Conservation (phyloP, 2,113 vertebrate genomes). For the Ceratotherium simum region DNA sequence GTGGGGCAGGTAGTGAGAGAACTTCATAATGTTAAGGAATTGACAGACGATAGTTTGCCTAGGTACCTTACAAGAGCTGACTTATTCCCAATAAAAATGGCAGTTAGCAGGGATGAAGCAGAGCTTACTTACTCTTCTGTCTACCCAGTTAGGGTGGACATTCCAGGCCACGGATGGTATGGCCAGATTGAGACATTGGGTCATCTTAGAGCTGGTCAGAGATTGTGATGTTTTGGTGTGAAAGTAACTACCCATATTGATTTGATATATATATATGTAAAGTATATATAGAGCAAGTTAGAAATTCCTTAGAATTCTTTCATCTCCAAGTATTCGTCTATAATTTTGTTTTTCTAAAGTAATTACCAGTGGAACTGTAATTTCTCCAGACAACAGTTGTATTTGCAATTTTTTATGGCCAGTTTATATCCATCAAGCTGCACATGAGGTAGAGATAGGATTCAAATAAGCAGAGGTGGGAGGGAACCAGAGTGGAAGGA, state of each 20-base stretch:
- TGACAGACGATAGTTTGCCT: too few species aligned
- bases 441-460: rapidly evolving
- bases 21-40: too few species aligned
- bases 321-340: not conserved
- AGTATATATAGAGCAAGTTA: rapidly evolving
- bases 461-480: not conserved
- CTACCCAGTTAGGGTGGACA: rapidly evolving
- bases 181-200: not conserved
- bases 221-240: not conserved
- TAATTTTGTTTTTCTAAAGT: not conserved
- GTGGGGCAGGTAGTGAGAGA: not conserved
- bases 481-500: too few species aligned
- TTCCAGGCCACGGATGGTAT: not conserved
- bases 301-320: not conserved
- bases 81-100: rapidly evolving
- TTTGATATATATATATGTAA: too few species aligned
- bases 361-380: not conserved
- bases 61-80: not conserved
- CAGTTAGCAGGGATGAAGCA: rapidly evolving
- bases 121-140: not conserved
- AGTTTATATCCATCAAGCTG: not conserved
- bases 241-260: not conserved
- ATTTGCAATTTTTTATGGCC: not conserved
- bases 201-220: not conserved
- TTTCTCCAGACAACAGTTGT: not conserved